Evolutionary conservation across 1,140 invertebrate species (phyloP), one percentile per base, ranked within the genome.

Genomic region (Apolygus lucorum): DNA sequence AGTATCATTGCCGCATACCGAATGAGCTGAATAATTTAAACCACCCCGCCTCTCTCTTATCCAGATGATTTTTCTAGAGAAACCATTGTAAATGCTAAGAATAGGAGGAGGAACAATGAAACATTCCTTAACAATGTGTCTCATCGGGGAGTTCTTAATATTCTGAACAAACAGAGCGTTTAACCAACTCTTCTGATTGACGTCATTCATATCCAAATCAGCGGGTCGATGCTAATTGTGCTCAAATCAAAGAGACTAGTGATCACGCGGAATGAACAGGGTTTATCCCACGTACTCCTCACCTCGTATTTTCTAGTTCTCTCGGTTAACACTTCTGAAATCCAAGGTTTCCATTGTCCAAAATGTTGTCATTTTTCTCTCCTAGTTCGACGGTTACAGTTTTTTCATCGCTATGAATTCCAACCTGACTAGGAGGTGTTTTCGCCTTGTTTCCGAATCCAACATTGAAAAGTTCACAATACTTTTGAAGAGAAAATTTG

Each of bases 11-110:
- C 65, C 29, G 65, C 65, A 52, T 63, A 26, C 21, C 8, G 22
- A 34, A 29, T 2, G 26, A 67, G 29, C 26, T 29, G 42, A 21
- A 67, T 28, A 67, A 52, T 17, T 28, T 52, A n/a, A 52, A 67
- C 63, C 63, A 11, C 34, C 34, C 34, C 34, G 34, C 34, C n/a
- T n/a, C n/a, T n/a, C 34, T 49, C 34, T 17, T 49, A 49, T 49
- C 8, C 34, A 11, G 34, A 49, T 11, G 34, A 49, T n/a, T n/a
- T 49, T 49, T 49, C 34, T 11, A 17, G 17, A 17, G 34, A 49
- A 49, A 49, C 34, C 34, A 49, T 49, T 49, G 34, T 49, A 49
- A 49, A 49, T 11, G 34, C 34, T 49, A 49, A 49, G 34, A 49
- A 49, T 49, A 49, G 34, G 34, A 49, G 34, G 34, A 49, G 34